Evolutionary conservation across 2,888 invertebrate genomes (phyloP).

Genomic region (Chelonus formosanus): DNA sequence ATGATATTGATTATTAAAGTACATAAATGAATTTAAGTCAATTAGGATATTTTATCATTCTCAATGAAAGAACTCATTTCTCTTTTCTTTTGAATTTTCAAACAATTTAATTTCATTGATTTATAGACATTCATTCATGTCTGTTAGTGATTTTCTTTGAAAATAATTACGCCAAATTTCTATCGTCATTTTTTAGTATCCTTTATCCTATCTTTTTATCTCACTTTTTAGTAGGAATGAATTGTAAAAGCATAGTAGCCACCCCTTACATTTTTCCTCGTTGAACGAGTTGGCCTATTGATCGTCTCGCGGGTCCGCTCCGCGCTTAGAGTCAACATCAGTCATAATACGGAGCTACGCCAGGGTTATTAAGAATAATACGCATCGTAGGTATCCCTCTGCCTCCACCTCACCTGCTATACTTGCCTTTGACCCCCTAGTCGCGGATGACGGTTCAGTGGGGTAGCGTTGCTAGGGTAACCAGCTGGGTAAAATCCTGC

Average conservation of each 20-base stretch:
- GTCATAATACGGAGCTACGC: constrained; percentile 63
- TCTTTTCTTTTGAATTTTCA: too few species aligned
- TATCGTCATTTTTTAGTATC: too few species aligned
- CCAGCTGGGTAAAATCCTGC: constrained; percentile 64
- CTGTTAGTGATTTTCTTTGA: too few species aligned
- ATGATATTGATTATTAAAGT: too few species aligned
- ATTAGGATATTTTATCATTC: too few species aligned
- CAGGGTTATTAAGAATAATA: constrained; percentile 65
- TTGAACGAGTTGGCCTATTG: constrained; percentile 52
- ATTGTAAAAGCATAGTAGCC: constrained; percentile 7
- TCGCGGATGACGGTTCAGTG: constrained; percentile 41
- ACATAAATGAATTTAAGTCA: too few species aligned
- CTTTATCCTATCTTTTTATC: neutral
- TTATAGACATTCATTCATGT: too few species aligned
- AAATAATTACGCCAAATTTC: too few species aligned
- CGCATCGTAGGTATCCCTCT: constrained; percentile 58
- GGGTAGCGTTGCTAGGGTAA: constrained; percentile 60
- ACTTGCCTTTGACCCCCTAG: constrained; percentile 28
- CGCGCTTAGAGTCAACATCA: constrained; percentile 64
- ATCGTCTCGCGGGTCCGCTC: constrained; percentile 45
- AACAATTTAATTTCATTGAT: too few species aligned
- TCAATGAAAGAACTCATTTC: too few species aligned
- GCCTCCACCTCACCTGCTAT: constrained; percentile 41
- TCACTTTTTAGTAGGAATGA: neutral
- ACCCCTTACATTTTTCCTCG: constrained; percentile 46